phyloP scores from a whole-genome alignment of 35 echinoderm and acorn worm genomes.

The Chiridota heheva region DNA sequence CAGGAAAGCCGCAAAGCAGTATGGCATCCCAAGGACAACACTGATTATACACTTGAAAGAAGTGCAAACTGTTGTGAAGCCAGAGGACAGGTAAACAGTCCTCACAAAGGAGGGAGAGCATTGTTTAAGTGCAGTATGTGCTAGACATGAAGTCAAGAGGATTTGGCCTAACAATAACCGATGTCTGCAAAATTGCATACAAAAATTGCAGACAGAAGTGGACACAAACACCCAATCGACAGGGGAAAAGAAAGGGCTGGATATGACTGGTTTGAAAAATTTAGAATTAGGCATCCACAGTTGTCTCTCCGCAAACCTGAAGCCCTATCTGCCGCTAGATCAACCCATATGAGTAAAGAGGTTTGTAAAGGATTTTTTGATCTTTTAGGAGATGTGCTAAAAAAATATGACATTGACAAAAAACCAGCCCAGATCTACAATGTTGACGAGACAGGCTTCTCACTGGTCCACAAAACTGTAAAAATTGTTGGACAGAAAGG shows the following conservation, averaged over 20 bases:
- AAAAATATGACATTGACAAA: neutral
- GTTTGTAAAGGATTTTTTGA: neutral
- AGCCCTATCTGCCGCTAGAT: slow-evolving; percentile 14
- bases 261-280: slow-evolving; percentile 28
- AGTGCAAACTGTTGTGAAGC: too few species aligned
- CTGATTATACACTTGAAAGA: too few species aligned
- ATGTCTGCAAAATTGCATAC: too few species aligned
- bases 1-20: too few species aligned
- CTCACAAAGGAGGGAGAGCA: too few species aligned
- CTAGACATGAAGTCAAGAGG: too few species aligned
- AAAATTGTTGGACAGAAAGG: slow-evolving; percentile 32
- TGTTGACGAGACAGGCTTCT: slow-evolving; percentile 35
- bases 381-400: neutral
- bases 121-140: too few species aligned
- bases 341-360: neutral
- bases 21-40: too few species aligned
- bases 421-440: slow-evolving; percentile 26
- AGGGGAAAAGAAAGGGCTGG: slow-evolving; percentile 7
- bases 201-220: too few species aligned
- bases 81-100: too few species aligned
- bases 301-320: slow-evolving; percentile 17
- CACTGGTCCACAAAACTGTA: slow-evolving; percentile 26
- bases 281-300: neutral
- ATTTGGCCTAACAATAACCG: too few species aligned
- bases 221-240: neutral